Evolutionary conservation across 2,797 vertebrate genomes (phyloP).

Genomic region (Triplophysa yarkandensis): DNA sequence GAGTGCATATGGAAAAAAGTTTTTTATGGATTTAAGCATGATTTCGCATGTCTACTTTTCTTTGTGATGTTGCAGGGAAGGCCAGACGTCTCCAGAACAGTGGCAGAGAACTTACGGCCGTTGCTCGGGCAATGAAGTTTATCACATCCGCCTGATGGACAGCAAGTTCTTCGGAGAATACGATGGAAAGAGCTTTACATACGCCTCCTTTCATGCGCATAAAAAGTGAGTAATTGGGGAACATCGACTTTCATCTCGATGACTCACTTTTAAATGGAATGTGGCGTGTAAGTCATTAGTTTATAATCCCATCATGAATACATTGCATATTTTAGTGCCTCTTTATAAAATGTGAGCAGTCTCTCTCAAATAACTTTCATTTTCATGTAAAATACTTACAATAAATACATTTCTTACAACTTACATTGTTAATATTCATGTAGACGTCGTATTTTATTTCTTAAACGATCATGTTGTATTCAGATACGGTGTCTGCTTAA

Average conservation of each 20-base stretch:
- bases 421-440: no score
- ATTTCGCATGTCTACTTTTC: no score
- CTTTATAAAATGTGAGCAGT: neutral
- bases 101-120: constrained; percentile 98
- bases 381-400: no score
- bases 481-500: constrained; percentile 87
- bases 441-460: neutral
- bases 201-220: constrained; percentile 96
- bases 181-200: constrained; percentile 96
- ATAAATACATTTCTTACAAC: no score
- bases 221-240: constrained; percentile 85
- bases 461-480: neutral
- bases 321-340: neutral
- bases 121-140: constrained; percentile 97
- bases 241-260: neutral
- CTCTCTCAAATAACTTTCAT: no score
- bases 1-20: no score
- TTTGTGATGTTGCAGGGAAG: constrained; percentile 80
- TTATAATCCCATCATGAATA: neutral
- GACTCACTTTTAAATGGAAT: neutral
- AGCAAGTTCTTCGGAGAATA: constrained; percentile 98
- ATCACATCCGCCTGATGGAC: constrained; percentile 93
- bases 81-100: constrained; percentile 90
- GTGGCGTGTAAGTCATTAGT: neutral
- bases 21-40: no score